phyloP scores from a whole-genome alignment of 2,797 vertebrate genomes.

The Argentina silus region DNA sequence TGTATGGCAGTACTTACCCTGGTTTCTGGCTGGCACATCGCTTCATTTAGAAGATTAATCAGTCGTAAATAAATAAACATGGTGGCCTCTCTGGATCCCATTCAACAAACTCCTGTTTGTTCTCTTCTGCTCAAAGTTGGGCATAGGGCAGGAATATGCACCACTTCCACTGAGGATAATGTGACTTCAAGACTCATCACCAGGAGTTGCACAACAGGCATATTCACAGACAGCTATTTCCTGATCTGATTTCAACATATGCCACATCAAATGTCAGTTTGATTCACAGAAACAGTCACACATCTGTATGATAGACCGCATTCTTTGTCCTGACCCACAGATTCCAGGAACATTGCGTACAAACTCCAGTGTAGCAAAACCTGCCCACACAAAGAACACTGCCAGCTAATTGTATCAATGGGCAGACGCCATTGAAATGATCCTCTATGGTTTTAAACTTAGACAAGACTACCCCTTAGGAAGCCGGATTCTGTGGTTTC shows the following conservation, averaged over 20 bases:
- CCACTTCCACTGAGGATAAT: background rate
- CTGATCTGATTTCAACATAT: constrained; percentile 2
- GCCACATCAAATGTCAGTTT: constrained; percentile 18
- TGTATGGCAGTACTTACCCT: constrained; percentile 61
- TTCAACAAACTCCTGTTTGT: constrained; percentile 5
- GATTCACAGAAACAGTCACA: constrained; percentile 13
- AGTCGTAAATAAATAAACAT: constrained; percentile 65
- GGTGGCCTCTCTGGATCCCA: constrained; percentile 40
- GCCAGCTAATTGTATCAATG: background rate
- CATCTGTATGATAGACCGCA: background rate
- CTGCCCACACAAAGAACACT: constrained; percentile 6
- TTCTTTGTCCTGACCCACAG: constrained; percentile 3
- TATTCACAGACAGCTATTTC: constrained; percentile 1
- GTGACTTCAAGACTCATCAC: constrained; percentile 4
- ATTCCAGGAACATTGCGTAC: background rate
- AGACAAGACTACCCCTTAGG: background rate
- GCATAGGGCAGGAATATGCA: constrained; percentile 18
- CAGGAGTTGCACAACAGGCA: constrained; percentile 1
- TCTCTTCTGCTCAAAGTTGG: constrained; percentile 1
- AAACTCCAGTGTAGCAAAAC: background rate
- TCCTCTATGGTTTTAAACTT: constrained; percentile 5
- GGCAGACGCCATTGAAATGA: background rate
- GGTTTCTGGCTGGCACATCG: constrained; percentile 50
- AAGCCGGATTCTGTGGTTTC: constrained; percentile 16
- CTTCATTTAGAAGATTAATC: constrained; percentile 66